Evolutionary conservation across 2,888 invertebrate genomes (phyloP), one percentile per base, ranked within the genome.

Genomic region (Polietes domitor): DNA sequence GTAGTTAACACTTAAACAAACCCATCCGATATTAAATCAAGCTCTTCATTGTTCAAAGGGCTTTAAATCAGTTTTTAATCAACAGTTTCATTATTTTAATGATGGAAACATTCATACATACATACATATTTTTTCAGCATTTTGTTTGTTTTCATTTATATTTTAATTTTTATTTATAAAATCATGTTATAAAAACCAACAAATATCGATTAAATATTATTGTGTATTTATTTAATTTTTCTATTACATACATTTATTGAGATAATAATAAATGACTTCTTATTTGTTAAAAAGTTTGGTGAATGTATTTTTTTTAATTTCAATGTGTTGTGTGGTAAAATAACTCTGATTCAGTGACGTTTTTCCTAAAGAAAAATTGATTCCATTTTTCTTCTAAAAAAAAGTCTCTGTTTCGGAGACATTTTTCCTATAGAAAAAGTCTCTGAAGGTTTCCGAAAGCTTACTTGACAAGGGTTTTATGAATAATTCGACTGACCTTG

Each of bases 31-130:
- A 77, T 70, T 77, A 74, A 61, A 43, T 53, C 3, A 63, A 58
- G 68, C 75, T 81, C 72, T 78, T 55, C 28, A 21, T 55, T 55
- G 21, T 74, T 68, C 12, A 2, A 75, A 78, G 72, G 78, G 75
- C 21, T 65, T 43, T 80, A 32, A 68, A 61, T 17, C 72, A 72
- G 55, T 28, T 58, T 32, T 73, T 73, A 37, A 82, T 21, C 65
- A 32, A 32, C n/a, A 28, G 28, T 28, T 61, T 32, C 28, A 26
- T 61, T 61, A 55, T n/a, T n/a, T n/a, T n/a, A n/a, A n/a, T n/a
- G n/a, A n/a, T n/a, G n/a, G n/a, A n/a, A n/a, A n/a, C 37, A 37
- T 37, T 37, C 26, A 58, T 58, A 12, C n/a, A 58, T 58, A 26
- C n/a, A 2, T 7, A 47, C 26, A 26, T 58, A n/a, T 58, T 26